A percentile compares a stretch with the other conserved stretches of the same genome.
Evolutionary conservation across 2,797 vertebrate genomes (phyloP).

Genomic region (Enteromius mattozi): DNA sequence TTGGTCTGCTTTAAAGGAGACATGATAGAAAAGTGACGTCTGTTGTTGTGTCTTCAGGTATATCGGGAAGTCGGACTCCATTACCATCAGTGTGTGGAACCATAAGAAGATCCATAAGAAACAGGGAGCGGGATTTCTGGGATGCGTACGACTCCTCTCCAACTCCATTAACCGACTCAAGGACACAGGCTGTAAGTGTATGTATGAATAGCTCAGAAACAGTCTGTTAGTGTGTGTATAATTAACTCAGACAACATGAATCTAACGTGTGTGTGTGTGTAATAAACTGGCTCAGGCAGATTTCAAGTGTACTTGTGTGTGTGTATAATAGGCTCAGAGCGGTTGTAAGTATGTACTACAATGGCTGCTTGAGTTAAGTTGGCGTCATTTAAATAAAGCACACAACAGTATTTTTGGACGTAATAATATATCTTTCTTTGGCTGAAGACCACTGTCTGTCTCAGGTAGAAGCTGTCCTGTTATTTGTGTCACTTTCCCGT

Average conservation of each 20-base stretch:
- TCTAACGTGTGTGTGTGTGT: not conserved
- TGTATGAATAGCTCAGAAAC: not conserved
- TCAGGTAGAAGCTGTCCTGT: conserved; percentile 39
- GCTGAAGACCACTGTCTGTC: conserved; percentile 28
- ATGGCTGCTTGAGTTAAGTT: not conserved
- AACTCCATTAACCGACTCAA: conserved; percentile 97
- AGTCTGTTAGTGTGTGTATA: not conserved
- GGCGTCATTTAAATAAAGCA: conserved; percentile 7
- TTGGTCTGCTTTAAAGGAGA: conserved; percentile 1
- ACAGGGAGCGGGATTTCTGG: conserved; percentile 97
- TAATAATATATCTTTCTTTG: not conserved
- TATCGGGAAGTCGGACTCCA: conserved; percentile 95
- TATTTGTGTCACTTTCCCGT: not conserved
- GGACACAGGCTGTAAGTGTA: conserved; percentile 95
- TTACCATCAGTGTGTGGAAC: conserved; percentile 99
- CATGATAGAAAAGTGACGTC: not conserved
- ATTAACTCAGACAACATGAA: not conserved
- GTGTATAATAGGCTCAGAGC: not conserved
- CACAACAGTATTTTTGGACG: not conserved
- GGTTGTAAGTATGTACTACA: conserved; percentile 9
- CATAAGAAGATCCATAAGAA: conserved; percentile 99
- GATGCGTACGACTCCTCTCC: conserved; percentile 96
- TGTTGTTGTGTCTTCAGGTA: conserved; percentile 74
- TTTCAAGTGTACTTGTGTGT: not conserved
- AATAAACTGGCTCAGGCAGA: conserved; percentile 4